Percentiles rank a stretch among this genome's conserved stretches.
Evolutionary conservation across 1,140 invertebrate species (phyloP).

Genomic region (Lepidurus arcticus): DNA sequence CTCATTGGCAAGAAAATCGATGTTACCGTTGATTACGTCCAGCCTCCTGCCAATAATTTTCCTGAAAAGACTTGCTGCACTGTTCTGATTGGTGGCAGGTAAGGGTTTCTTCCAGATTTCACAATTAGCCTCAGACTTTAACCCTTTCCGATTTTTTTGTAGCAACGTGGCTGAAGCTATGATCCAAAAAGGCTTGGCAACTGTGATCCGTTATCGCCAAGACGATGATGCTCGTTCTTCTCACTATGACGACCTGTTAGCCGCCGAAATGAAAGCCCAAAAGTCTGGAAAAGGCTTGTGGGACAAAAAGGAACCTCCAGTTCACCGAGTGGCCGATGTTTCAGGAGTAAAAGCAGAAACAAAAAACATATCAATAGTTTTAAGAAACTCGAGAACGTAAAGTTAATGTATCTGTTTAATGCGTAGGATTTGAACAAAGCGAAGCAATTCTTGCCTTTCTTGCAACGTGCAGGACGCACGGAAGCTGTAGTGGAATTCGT

Average conservation of each 20-base stretch:
- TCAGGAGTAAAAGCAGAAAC: constrained; percentile 55
- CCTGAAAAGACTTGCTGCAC: constrained; percentile 95
- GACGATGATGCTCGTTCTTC: constrained; percentile 94
- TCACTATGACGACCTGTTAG: constrained; percentile 86
- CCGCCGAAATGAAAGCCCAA: constrained; percentile 85
- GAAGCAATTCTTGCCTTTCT: constrained; percentile 84
- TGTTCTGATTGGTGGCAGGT: constrained; percentile 73
- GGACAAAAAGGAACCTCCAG: constrained; percentile 74
- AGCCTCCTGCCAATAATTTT: constrained; percentile 84
- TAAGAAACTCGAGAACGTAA: neutral
- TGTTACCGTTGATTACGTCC: constrained; percentile 91
- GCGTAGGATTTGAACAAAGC: constrained; percentile 68
- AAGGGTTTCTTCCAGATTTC: constrained; percentile 43
- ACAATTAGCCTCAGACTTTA: neutral
- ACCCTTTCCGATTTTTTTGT: neutral
- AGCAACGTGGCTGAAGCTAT: constrained; percentile 88
- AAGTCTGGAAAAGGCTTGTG: constrained; percentile 79
- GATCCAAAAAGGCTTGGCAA: constrained; percentile 84
- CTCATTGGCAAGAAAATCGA: constrained; percentile 92
- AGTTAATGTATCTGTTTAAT: constrained; percentile 30
- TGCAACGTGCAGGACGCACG: constrained; percentile 74
- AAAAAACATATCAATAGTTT: neutral
- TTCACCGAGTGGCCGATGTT: constrained; percentile 80
- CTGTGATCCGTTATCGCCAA: constrained; percentile 84
- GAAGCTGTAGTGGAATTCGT: constrained; percentile 94